Percentiles rank a stretch among this genome's conserved stretches.
Conservation (phyloP, 2,797 vertebrate species). For the Natrix natrix region DNA sequence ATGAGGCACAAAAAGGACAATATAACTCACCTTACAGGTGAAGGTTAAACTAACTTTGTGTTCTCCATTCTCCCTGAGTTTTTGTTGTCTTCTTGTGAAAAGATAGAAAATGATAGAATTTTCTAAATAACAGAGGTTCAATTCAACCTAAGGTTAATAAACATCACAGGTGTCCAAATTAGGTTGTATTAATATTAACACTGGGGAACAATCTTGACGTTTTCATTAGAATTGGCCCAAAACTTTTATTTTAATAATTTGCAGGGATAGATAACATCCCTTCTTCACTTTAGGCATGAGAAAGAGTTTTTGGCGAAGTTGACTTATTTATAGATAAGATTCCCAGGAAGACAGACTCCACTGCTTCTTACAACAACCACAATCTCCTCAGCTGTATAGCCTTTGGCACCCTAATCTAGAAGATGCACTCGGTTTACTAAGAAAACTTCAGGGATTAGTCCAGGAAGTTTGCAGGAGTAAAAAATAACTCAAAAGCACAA, state of each 20-base stretch:
- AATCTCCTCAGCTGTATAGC: not conserved
- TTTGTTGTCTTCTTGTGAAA: not conserved
- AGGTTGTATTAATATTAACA: not conserved
- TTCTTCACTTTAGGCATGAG: not conserved
- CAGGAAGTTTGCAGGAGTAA: not conserved
- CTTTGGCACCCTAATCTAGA: not conserved
- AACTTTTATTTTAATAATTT: not conserved
- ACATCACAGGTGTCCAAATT: not conserved
- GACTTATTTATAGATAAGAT: not conserved
- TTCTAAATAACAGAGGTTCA: not conserved
- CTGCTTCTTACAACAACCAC: not conserved
- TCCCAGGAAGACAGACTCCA: not conserved
- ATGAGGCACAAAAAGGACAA: not conserved
- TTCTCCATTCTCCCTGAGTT: not conserved
- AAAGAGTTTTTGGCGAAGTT: not conserved
- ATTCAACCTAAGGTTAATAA: not conserved
- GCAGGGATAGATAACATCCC: not conserved
- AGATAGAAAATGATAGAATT: not conserved
- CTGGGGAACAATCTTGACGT: not conserved
- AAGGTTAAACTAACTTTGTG: not conserved
- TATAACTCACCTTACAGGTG: not conserved
- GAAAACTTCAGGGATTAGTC: not conserved
- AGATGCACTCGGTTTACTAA: not conserved
- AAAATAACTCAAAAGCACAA: not conserved
- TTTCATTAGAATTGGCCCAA: not conserved